Evolutionary conservation across 2,797 vertebrate genomes (phyloP).

Genomic region (Siniperca scherzeri): DNA sequence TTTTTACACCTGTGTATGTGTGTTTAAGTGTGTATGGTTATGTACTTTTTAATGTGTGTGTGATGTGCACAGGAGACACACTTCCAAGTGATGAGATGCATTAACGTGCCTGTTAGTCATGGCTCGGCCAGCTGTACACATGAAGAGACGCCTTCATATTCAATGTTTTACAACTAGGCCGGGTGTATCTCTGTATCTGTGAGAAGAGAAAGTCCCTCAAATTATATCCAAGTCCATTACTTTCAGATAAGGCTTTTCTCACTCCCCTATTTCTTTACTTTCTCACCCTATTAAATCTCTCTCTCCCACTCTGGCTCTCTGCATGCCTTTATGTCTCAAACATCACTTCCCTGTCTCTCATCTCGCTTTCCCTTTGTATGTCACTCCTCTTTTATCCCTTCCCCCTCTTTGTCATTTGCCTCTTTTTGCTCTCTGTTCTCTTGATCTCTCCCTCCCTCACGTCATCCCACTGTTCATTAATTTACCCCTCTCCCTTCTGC

Average conservation of each 20-base stretch:
- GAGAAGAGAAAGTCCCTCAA: slow-evolving; percentile 24
- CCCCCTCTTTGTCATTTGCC: slow-evolving; percentile 33
- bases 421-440: slow-evolving; percentile 28
- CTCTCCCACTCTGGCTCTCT: slow-evolving; percentile 1
- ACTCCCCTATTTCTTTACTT: background rate
- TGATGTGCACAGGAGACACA: background rate
- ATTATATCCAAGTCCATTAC: slow-evolving; percentile 17
- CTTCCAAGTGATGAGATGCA: slow-evolving; percentile 32
- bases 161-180: background rate
- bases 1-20: background rate
- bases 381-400: slow-evolving; percentile 48
- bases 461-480: slow-evolving; percentile 52
- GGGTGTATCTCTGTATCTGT: background rate
- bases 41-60: slow-evolving; percentile 9
- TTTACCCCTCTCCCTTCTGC: slow-evolving; percentile 28
- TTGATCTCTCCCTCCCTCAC: slow-evolving; percentile 5
- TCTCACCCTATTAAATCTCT: slow-evolving; percentile 33
- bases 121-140: slow-evolving; percentile 20
- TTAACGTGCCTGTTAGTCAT: slow-evolving; percentile 30
- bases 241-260: slow-evolving; percentile 14
- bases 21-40: background rate
- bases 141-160: background rate
- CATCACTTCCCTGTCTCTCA: slow-evolving; percentile 39
- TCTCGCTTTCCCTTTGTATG: slow-evolving; percentile 53
- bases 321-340: slow-evolving; percentile 33